phyloP scores from a whole-genome alignment of 2,888 invertebrate genomes.

The Sipha maydis region DNA sequence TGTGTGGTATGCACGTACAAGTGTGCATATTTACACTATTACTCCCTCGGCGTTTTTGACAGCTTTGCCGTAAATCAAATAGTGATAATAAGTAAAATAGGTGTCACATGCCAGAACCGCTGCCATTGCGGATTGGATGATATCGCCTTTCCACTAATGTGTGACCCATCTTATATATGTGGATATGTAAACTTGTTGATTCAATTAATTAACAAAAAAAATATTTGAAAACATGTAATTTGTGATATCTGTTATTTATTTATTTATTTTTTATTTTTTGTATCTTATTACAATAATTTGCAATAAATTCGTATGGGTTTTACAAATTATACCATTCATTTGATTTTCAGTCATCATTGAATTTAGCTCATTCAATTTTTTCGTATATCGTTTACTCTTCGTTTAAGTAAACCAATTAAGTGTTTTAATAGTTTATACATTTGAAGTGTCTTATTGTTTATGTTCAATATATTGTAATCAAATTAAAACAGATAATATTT shows the following conservation, averaged over 20 bases:
- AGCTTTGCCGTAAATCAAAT: conserved; percentile 48
- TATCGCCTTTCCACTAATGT: conserved; percentile 23
- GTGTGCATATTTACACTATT: not conserved
- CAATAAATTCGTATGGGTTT: no score
- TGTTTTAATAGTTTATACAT: no score
- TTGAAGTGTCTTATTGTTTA: no score
- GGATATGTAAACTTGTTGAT: not conserved
- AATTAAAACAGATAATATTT: no score
- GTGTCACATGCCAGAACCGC: not conserved
- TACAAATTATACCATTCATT: no score
- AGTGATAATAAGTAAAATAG: conserved; percentile 46
- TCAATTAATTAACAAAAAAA: not conserved
- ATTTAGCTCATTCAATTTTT: no score
- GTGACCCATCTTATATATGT: not conserved
- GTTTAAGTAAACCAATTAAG: no score
- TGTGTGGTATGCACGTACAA: not conserved
- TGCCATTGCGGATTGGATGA: not conserved
- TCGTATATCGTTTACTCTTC: no score
- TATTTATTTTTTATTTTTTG: not conserved
- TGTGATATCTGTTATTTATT: not conserved
- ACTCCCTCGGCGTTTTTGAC: conserved; percentile 36
- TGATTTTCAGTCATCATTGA: no score
- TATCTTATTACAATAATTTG: no score
- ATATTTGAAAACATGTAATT: not conserved
- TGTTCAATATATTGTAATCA: no score